Evolutionary conservation across 1,140 invertebrate genomes (phyloP), one percentile per base, ranked within the genome.

Genomic region (Anthonomus grandis): DNA sequence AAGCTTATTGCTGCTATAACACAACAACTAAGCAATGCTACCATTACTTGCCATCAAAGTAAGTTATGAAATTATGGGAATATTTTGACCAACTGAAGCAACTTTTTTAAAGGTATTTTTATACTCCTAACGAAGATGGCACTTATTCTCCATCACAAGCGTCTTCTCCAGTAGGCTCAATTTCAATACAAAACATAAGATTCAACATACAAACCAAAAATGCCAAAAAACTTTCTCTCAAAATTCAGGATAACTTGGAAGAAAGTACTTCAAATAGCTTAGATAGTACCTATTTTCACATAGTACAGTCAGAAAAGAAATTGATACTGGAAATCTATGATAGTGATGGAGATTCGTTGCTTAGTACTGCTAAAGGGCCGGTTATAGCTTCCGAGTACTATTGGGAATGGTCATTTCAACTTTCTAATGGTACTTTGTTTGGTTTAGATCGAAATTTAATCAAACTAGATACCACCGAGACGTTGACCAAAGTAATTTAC

Each of bases 351-450:
- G 55, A 64, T 8, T 36, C 57, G 17, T 37, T 78, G 4, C 57
- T 77, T 2, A 71, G 70, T 5, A 75, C 76, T 6, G 56, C 69
- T 1, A 63, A 64, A 44, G 74, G 74, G 8, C 72, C 76, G 3
- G 34, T 75, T 0, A 75, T 78, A 17, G 64, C 66, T 6, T 74
- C 71, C n/a, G 63, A 75, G 23, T 61, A 65, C 13, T 75, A 74
- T 49, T 75, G 72, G 72, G 75, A 77, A 63, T 75, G 71, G 70
- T 70, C 68, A 4, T 59, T 78, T 6, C 63, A 73, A 27, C 24
- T 78, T 8, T 59, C 60, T 9, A 57, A 59, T 31, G 53, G 66
- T 8, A 47, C 58, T 8, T 25, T 73, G 17, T 72, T 70, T 52
- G 73, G 73, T 19, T 47, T 74, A 13, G 70, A 64, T 18, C 46